These are phyloP conservation scores for Drosophila mulleri DNA, from an alignment of 2,888 invertebrate genomes.

Conservation along the genomic window DNA sequence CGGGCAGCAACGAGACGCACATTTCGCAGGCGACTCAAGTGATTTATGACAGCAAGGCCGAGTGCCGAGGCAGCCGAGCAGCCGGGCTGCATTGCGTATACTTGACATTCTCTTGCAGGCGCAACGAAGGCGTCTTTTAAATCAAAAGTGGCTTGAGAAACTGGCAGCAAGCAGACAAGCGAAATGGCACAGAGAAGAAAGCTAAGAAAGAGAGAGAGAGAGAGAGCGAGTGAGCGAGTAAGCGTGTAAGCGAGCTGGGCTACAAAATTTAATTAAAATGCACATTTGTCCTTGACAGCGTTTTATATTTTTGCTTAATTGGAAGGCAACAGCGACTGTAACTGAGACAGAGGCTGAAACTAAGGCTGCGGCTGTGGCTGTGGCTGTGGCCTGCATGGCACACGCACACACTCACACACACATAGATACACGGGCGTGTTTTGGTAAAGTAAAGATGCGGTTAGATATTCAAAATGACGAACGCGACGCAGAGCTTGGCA, in stretches of 20 bases:
- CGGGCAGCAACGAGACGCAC: slow-evolving; percentile 28
- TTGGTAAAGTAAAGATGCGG: slow-evolving; percentile 45
- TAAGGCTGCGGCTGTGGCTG: slow-evolving; percentile 39
- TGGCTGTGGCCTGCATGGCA: slow-evolving; percentile 36
- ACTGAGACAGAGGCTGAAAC: not conserved
- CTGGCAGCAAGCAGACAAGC: slow-evolving; percentile 33
- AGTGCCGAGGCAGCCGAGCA: not conserved
- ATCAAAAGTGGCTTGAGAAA: slow-evolving; percentile 56
- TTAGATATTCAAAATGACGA: slow-evolving; percentile 54
- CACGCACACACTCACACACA: not conserved
- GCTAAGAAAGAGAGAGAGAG: not conserved
- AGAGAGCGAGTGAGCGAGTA: not conserved
- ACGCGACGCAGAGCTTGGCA: slow-evolving; percentile 41
- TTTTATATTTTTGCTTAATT: slow-evolving; percentile 76
- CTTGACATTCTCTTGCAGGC: slow-evolving; percentile 57
- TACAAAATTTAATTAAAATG: slow-evolving; percentile 77
- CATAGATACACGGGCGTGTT: slow-evolving; percentile 9
- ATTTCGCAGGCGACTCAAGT: slow-evolving; percentile 60
- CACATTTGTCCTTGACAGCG: slow-evolving; percentile 80
- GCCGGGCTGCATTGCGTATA: slow-evolving; percentile 58
- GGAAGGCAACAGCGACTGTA: slow-evolving; percentile 47
- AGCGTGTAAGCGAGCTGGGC: slow-evolving; percentile 21
- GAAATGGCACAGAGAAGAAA: slow-evolving; percentile 28
- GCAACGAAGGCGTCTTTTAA: slow-evolving; percentile 44
- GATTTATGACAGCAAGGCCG: slow-evolving; percentile 64